phyloP scores from a whole-genome alignment of 2,797 vertebrate genomes.

The Ctenosaura bakeri region DNA sequence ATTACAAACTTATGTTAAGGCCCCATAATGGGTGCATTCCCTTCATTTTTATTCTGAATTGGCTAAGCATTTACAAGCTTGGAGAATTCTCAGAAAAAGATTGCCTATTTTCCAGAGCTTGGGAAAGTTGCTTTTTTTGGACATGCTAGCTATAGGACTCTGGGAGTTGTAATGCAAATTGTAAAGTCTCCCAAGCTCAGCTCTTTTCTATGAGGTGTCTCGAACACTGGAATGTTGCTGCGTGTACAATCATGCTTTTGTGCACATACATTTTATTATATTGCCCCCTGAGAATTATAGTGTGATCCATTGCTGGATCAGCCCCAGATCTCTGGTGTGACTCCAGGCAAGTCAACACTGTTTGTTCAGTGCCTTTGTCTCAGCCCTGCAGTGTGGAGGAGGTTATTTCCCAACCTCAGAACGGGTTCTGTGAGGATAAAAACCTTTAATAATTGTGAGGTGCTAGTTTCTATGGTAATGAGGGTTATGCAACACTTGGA shows the following conservation, averaged over 20 bases:
- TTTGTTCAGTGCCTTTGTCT: conserved; percentile 19
- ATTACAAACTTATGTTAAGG: background rate
- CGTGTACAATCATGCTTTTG: background rate
- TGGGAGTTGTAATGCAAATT: background rate
- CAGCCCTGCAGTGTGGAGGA: conserved; percentile 12
- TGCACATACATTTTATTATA: background rate
- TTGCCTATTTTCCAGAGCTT: background rate
- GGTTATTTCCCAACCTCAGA: conserved; percentile 31
- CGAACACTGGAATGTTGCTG: background rate
- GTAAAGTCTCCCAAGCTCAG: background rate
- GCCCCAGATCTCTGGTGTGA: background rate
- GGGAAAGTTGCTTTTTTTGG: background rate
- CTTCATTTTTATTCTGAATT: background rate
- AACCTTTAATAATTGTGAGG: conserved; percentile 37
- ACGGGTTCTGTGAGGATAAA: conserved; percentile 39
- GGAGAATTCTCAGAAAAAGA: background rate
- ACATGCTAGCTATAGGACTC: background rate
- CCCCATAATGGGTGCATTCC: background rate
- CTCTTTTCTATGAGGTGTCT: no score
- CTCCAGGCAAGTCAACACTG: background rate
- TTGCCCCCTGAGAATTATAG: background rate
- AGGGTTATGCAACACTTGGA: conserved; percentile 18
- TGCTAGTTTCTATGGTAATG: conserved; percentile 52
- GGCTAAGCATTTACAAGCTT: background rate
- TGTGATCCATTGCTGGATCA: conserved; percentile 4